Percentiles rank a stretch among this genome's conserved stretches.
phyloP scores from a whole-genome alignment of 1,140 invertebrate genomes.

The Cydia splendana region DNA sequence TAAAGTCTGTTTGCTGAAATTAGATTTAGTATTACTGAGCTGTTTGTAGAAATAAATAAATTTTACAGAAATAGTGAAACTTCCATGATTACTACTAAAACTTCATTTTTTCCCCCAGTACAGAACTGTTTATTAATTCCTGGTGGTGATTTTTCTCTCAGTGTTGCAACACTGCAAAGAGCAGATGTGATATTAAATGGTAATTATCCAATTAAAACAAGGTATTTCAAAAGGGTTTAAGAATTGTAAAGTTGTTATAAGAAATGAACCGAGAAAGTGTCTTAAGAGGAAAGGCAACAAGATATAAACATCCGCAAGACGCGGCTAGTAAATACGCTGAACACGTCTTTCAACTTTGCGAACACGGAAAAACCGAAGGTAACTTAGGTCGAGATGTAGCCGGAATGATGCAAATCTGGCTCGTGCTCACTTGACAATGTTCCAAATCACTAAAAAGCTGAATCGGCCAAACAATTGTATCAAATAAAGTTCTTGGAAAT shows the following conservation, averaged over 20 bases:
- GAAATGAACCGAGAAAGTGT: conserved; percentile 5
- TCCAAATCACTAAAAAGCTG: conserved; percentile 27
- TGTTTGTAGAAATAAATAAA: too few species aligned
- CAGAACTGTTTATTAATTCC: too few species aligned
- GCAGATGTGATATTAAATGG: not conserved
- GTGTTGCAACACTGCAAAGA: not conserved
- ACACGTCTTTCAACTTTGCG: conserved; percentile 31
- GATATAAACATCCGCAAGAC: not conserved
- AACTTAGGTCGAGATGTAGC: conserved; percentile 7
- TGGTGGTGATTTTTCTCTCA: too few species aligned
- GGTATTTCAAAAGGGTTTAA: not conserved
- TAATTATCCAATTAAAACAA: conserved; percentile 1
- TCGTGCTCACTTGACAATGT: conserved; percentile 21
- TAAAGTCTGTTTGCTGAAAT: too few species aligned
- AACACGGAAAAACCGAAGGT: conserved; percentile 31
- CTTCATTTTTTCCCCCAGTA: too few species aligned
- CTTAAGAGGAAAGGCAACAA: conserved; percentile 16
- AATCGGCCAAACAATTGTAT: conserved; percentile 20
- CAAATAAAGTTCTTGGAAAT: conserved; percentile 11
- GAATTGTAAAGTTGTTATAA: not conserved
- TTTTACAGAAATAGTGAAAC: too few species aligned
- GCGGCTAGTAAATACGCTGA: conserved; percentile 2
- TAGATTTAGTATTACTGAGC: too few species aligned
- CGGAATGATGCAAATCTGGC: conserved; percentile 23
- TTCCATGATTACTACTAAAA: too few species aligned